These are phyloP conservation scores for Cylas formicarius DNA, from an alignment of 1,140 invertebrate genomes.

Conservation along the genomic window DNA sequence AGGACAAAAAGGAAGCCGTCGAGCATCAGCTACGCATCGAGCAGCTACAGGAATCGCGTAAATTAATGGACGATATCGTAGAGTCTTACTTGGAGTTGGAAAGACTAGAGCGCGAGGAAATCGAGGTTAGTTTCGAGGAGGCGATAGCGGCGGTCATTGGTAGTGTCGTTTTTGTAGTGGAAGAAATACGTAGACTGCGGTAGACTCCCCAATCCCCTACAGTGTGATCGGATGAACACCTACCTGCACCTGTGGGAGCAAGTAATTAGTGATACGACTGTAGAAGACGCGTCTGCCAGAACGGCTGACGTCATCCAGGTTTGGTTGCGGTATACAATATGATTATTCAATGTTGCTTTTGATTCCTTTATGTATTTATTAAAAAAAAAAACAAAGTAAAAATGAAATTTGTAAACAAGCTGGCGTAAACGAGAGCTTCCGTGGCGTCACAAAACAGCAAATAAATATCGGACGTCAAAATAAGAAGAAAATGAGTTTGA, in stretches of 20 bases:
- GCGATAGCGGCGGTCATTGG: not conserved
- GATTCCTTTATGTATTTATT: not conserved
- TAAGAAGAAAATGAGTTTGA: too few species aligned
- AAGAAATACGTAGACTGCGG: conserved; percentile 54
- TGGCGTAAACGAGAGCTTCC: too few species aligned
- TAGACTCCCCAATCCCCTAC: conserved; percentile 53
- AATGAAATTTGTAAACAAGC: too few species aligned
- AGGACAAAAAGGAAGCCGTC: conserved; percentile 28
- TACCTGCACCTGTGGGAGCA: conserved; percentile 55
- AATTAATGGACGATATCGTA: conserved; percentile 15
- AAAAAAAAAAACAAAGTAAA: too few species aligned
- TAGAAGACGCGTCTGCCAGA: conserved; percentile 39
- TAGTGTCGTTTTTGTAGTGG: conserved; percentile 46
- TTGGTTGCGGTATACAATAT: conserved; percentile 1
- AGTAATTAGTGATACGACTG: conserved; percentile 42
- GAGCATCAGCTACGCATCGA: conserved; percentile 29
- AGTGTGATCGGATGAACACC: conserved; percentile 51
- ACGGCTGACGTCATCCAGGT: conserved; percentile 44
- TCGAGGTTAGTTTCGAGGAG: conserved; percentile 12
- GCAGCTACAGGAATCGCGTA: conserved; percentile 22
- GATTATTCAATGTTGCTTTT: not conserved
- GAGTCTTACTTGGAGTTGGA: conserved; percentile 7
- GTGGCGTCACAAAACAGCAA: too few species aligned
- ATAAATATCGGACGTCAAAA: too few species aligned
- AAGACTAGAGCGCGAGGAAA: conserved; percentile 14